phyloP scores from a whole-genome alignment of 1,140 invertebrate species.

The Macrostomum lignano region DNA sequence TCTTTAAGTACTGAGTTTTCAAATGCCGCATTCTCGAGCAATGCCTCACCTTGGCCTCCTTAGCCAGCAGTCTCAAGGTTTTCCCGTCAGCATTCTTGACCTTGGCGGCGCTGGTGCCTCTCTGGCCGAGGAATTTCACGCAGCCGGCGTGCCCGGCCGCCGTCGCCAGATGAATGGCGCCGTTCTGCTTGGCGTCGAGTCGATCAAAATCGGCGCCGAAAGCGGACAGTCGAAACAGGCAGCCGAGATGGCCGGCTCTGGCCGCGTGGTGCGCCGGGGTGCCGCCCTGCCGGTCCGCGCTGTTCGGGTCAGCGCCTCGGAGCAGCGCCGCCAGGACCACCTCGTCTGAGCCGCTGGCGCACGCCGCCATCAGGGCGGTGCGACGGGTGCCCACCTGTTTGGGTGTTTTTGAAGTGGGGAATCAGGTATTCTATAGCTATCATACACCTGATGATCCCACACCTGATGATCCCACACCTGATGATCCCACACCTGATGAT shows the following conservation, averaged over 20 bases:
- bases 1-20: no score
- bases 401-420: no score
- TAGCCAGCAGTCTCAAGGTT: slow-evolving; percentile 17
- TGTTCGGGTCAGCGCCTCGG: slow-evolving; percentile 16
- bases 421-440: no score
- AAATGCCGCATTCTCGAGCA: no score
- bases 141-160: slow-evolving; percentile 16
- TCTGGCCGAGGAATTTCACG: slow-evolving; percentile 21
- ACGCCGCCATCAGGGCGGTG: slow-evolving; percentile 24
- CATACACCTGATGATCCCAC: no score
- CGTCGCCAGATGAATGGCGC: slow-evolving; percentile 20
- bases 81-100: slow-evolving; percentile 23
- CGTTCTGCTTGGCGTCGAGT: slow-evolving; percentile 3
- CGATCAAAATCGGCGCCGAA: slow-evolving; percentile 25
- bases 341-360: slow-evolving; percentile 15
- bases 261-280: slow-evolving; percentile 24
- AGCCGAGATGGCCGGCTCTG: slow-evolving; percentile 13
- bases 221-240: slow-evolving; percentile 15
- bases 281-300: slow-evolving; percentile 14
- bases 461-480: no score
- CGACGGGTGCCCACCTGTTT: no score
- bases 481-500: no score
- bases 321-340: slow-evolving; percentile 19
- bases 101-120: slow-evolving; percentile 28
- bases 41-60: slow-evolving; percentile 23